Evolutionary conservation across 2,113 vertebrate species (phyloP).

Genomic region (Ictidomys tridecemlineatus): DNA sequence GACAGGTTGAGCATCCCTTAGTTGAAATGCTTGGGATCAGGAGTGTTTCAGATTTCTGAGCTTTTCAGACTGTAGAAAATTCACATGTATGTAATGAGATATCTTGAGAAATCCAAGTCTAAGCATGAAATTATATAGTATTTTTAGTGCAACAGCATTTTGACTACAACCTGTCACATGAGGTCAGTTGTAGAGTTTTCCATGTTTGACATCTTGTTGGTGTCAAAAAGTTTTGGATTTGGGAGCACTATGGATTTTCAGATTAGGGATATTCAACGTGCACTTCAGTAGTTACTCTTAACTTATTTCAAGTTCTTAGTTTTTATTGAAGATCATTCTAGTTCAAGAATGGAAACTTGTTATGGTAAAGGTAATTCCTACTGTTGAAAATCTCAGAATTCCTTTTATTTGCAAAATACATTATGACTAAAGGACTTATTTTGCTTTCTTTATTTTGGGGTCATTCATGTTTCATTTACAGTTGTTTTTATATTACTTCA

Average conservation of each 20-base stretch:
- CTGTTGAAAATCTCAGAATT: conserved; percentile 77
- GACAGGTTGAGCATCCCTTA: neutral
- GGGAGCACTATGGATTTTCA: neutral
- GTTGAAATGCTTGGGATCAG: neutral
- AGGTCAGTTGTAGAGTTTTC: neutral
- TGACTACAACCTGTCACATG: neutral
- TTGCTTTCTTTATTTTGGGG: conserved; percentile 70
- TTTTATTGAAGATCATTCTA: conserved; percentile 40
- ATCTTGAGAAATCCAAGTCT: neutral
- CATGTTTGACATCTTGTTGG: neutral
- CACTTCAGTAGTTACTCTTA: conserved; percentile 70
- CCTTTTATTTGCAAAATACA: conserved; percentile 68
- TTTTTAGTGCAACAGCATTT: neutral
- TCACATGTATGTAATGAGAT: neutral
- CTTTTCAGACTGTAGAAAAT: neutral
- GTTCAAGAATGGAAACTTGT: conserved; percentile 72
- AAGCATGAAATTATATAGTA: neutral
- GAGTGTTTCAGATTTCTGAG: neutral
- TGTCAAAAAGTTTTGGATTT: neutral
- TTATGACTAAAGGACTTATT: conserved; percentile 69
- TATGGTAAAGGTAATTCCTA: conserved; percentile 60
- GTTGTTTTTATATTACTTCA: neutral
- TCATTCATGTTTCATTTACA: conserved; percentile 62
- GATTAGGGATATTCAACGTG: neutral
- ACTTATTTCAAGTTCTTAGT: conserved; percentile 69